Conservation (phyloP, 2,113 vertebrate genomes). For the Coptodon bakossiorum region DNA sequence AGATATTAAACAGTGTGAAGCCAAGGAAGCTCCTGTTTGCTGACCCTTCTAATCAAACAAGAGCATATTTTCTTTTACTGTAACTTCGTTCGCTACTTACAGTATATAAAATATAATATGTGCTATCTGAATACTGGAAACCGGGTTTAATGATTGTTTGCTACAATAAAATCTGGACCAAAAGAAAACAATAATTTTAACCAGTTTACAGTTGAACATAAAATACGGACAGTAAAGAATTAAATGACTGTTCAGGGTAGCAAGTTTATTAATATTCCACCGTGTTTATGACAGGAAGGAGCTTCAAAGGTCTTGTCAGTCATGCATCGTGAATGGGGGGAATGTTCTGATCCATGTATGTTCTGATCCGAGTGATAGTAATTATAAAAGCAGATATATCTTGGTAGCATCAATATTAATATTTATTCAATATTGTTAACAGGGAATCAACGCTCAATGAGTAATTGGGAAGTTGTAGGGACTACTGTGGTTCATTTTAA, state of each 20-base stretch:
- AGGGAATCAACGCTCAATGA: not conserved
- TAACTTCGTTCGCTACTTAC: not conserved
- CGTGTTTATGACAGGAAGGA: not conserved
- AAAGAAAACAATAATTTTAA: not conserved
- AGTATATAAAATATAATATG: not conserved
- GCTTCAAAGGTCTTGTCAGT: not conserved
- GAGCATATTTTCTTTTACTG: not conserved
- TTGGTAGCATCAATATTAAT: not conserved
- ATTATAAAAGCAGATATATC: not conserved
- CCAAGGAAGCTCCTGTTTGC: not conserved
- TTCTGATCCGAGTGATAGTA: not conserved
- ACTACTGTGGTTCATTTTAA: not conserved
- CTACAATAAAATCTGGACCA: not conserved
- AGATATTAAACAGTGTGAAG: not conserved
- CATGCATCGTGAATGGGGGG: not conserved
- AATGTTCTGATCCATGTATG: not conserved
- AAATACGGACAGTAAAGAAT: not conserved
- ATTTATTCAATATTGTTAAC: not conserved
- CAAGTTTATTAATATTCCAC: conserved; percentile 21
- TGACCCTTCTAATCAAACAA: conserved; percentile 3
- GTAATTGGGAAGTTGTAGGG: not conserved
- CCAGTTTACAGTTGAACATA: not conserved
- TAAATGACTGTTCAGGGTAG: not conserved
- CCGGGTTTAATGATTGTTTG: not conserved
- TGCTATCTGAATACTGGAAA: not conserved